These are phyloP conservation scores for Coleophora deauratella DNA, from an alignment of 2,888 invertebrate species.

Conservation along the genomic window DNA sequence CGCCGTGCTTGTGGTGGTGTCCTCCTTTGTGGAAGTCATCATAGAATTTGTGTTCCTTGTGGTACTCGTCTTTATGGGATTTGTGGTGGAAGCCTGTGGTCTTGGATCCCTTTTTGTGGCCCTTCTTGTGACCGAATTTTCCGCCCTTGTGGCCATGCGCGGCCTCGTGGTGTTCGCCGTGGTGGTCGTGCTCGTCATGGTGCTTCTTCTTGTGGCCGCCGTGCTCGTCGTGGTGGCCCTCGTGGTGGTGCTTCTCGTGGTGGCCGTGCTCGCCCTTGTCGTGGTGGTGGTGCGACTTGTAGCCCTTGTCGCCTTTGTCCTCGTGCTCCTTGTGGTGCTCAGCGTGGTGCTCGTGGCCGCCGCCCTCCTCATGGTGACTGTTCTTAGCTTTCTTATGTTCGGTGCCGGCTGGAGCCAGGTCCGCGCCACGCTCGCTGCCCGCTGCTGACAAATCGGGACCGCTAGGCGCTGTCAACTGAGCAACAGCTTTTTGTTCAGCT, in stretches of 20 bases:
- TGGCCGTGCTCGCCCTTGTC: slow-evolving; percentile 86
- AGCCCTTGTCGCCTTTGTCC: slow-evolving; percentile 85
- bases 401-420: slow-evolving; percentile 65
- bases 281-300: slow-evolving; percentile 83
- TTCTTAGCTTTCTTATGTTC: slow-evolving; percentile 62
- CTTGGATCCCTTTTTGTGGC: slow-evolving; percentile 89
- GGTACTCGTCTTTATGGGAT: slow-evolving; percentile 90
- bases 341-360: slow-evolving; percentile 80
- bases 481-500: slow-evolving; percentile 20
- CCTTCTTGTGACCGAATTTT: slow-evolving; percentile 86
- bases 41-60: slow-evolving; percentile 91
- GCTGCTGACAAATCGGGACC: slow-evolving; percentile 14
- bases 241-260: slow-evolving; percentile 85
- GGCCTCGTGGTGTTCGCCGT: slow-evolving; percentile 84
- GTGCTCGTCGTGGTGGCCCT: slow-evolving; percentile 83
- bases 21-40: slow-evolving; percentile 90
- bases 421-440: slow-evolving; percentile 24
- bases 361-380: slow-evolving; percentile 76
- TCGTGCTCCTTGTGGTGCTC: slow-evolving; percentile 81
- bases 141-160: slow-evolving; percentile 86
- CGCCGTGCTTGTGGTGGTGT: slow-evolving; percentile 86
- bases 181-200: slow-evolving; percentile 83
- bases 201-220: slow-evolving; percentile 88
- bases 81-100: slow-evolving; percentile 89
- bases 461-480: slow-evolving; percentile 18